Conservation (phyloP, 1,140 invertebrate genomes). For the Bradysia coprophila region DNA sequence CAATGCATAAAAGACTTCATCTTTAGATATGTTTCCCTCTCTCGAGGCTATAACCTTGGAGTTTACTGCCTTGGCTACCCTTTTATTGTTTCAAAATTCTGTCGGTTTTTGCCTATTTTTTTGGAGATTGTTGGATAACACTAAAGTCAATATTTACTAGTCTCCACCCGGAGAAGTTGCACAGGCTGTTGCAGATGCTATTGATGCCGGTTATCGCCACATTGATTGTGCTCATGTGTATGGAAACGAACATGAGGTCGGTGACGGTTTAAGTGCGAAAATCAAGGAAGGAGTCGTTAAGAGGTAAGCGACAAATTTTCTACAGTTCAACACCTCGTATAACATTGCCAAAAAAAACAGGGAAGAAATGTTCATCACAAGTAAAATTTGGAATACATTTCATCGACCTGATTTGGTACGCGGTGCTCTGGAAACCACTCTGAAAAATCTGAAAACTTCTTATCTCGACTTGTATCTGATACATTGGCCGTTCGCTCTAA, state of each 20-base stretch:
- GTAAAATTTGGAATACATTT: constrained; percentile 47
- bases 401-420: constrained; percentile 34
- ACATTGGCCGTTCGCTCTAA: constrained; percentile 42
- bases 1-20: too few relatives aligned
- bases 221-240: constrained; percentile 71
- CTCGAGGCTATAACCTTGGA: too few relatives aligned
- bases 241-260: constrained; percentile 61
- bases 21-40: too few relatives aligned
- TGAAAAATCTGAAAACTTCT: constrained; percentile 42
- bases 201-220: constrained; percentile 64
- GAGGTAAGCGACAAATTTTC: constrained; percentile 20
- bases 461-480: constrained; percentile 64
- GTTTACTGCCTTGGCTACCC: too few relatives aligned
- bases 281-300: constrained; percentile 47
- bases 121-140: too few relatives aligned
- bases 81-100: too few relatives aligned
- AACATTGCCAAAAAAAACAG: neutral
- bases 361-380: constrained; percentile 58
- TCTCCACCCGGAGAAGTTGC: constrained; percentile 32
- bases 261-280: constrained; percentile 45
- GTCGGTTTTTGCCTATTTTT: too few relatives aligned
- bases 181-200: constrained; percentile 39
- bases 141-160: constrained; percentile 4
- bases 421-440: constrained; percentile 32
- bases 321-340: neutral